Base-by-base conservation (phyloP, 1,140 invertebrate species). In the Gonatopus flavifemur region DNA sequence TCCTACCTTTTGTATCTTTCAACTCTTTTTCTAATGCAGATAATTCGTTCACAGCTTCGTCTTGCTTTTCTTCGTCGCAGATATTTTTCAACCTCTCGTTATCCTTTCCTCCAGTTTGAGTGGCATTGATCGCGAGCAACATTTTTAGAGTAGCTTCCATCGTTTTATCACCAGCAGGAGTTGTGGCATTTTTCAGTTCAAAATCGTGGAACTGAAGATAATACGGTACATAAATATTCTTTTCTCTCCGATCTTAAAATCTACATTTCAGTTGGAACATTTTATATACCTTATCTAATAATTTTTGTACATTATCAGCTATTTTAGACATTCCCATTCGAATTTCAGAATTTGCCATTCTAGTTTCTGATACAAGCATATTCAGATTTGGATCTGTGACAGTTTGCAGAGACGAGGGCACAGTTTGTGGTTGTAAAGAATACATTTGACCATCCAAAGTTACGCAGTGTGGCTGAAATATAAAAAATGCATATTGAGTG, bases 301-400 rank as follows among this genome's bases (percentile, higher is more conserved):
- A 49, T 51, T 73, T 72, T 50, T 80, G 75, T n/a, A 80, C 64
- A 59, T 78, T 78, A 38, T 80, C 78, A 10, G 69, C 58, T 46
- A 79, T 64, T 49, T 74, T 76, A 2, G 70, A 64, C 51, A 80
- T 68, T 24, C 71, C 73, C 70, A 80, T 80, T 56, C 78, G 58
- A 18, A 80, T 66, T 59, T 80, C 78, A 9, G 76, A 48, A 49
- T 76, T 77, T 20, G 76, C 70, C 16, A 72, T 78, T 55, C 78
- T 60, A 19, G 65, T 67, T 64, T 80, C 78, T 5, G 76, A 70
- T 25, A 79, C 53, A 41, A 78, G 69, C 30, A 79, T 56, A 54
- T 76, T 74, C 7, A 77, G 52, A 46, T 64, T 71, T 10, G 72
- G 66, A 63, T 74, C 71, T 20, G 70, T 31, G 15, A 57, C 37